phyloP scores from a whole-genome alignment of 2,888 invertebrate genomes.

The Drosophila subquinaria region DNA sequence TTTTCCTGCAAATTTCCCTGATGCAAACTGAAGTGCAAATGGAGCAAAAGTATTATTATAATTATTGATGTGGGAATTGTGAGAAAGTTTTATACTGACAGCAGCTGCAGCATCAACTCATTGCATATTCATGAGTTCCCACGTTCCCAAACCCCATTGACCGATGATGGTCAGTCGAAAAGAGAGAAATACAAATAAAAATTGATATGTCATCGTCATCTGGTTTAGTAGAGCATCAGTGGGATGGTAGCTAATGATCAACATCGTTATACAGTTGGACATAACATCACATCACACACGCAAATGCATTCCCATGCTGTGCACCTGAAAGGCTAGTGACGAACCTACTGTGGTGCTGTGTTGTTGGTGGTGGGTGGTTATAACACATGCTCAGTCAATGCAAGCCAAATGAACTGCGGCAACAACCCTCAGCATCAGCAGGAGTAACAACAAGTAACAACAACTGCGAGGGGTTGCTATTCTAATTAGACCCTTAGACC shows the following conservation, averaged over 20 bases:
- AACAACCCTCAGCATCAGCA: slow-evolving; percentile 41
- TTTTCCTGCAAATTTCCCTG: slow-evolving; percentile 35
- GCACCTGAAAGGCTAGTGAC: slow-evolving; percentile 60
- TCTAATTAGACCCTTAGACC: slow-evolving; percentile 74
- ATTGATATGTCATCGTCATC: slow-evolving; percentile 83
- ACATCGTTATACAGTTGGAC: slow-evolving; percentile 26
- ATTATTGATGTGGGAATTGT: slow-evolving; percentile 10
- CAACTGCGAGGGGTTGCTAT: slow-evolving; percentile 57
- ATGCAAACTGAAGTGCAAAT: slow-evolving; percentile 19
- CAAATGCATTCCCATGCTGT: slow-evolving; percentile 81
- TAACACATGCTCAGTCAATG: slow-evolving; percentile 19
- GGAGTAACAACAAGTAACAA: not conserved
- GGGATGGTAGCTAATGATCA: slow-evolving; percentile 60
- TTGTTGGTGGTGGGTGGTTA: slow-evolving; percentile 44
- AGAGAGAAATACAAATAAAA: slow-evolving; percentile 40
- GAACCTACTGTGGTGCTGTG: slow-evolving; percentile 10
- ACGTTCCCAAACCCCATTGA: slow-evolving; percentile 55
- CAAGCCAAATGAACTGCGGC: slow-evolving; percentile 22
- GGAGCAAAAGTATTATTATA: slow-evolving; percentile 11
- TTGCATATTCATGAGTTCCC: slow-evolving; percentile 75
- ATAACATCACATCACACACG: slow-evolving; percentile 81
- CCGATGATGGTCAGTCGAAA: slow-evolving; percentile 19
- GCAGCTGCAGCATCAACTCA: slow-evolving; percentile 52
- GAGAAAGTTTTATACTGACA: slow-evolving; percentile 22
- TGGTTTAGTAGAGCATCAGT: slow-evolving; percentile 77